Conservation (phyloP, 2,797 vertebrate genomes). For the Tamandua tetradactyla region DNA sequence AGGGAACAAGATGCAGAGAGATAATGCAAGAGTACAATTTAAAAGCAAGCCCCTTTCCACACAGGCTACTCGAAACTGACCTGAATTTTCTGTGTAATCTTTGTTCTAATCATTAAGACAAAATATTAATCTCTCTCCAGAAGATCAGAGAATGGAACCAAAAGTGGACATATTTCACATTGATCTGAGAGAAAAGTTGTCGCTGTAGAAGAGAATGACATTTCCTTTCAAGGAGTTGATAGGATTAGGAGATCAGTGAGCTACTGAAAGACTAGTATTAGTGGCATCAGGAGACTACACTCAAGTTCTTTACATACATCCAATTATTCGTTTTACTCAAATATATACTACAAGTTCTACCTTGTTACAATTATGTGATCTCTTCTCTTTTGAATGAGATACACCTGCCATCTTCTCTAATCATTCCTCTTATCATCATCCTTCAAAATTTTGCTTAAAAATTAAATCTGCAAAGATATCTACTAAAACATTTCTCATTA, state of each 20-base stretch:
- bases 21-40: neutral
- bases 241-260: neutral
- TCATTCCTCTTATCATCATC: neutral
- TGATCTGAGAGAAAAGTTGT: slow-evolving; percentile 32
- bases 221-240: neutral
- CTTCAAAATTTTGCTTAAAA: slow-evolving; percentile 31
- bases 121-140: slow-evolving; percentile 61
- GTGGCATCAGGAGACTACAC: neutral
- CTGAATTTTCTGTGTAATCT: slow-evolving; percentile 5
- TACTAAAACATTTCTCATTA: neutral
- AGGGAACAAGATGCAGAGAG: neutral
- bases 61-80: slow-evolving; percentile 31
- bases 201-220: neutral
- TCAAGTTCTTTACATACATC: neutral
- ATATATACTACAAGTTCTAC: neutral
- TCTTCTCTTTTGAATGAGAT: neutral
- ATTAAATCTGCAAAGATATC: neutral
- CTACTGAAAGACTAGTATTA: neutral
- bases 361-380: neutral
- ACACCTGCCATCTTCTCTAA: neutral
- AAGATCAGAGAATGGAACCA: slow-evolving; percentile 42
- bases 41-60: neutral
- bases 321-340: neutral
- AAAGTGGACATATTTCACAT: slow-evolving; percentile 52
- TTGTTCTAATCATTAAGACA: slow-evolving; percentile 55